phyloP scores from a whole-genome alignment of 2,888 invertebrate genomes.

The Cynaeus angustus region DNA sequence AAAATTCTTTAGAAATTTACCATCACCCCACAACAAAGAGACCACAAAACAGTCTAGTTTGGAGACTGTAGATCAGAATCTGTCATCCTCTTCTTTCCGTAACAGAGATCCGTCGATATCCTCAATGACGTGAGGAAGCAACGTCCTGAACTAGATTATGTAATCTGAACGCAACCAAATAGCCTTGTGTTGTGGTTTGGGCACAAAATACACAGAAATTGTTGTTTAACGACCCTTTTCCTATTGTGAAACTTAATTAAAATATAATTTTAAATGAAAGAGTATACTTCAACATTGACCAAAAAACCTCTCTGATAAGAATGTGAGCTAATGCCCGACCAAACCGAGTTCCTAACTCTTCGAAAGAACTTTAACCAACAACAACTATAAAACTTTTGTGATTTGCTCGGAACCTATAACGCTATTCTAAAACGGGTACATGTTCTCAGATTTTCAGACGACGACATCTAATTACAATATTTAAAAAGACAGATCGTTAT shows the following conservation, averaged over 20 bases:
- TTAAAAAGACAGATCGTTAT: too few species aligned
- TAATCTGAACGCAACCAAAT: constrained; percentile 26
- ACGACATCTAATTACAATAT: background rate
- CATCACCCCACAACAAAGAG: constrained; percentile 48
- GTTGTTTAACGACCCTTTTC: constrained; percentile 35
- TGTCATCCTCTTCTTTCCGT: constrained; percentile 25
- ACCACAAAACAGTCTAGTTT: constrained; percentile 44
- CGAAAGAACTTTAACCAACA: constrained; percentile 61
- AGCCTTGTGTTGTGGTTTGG: constrained; percentile 33
- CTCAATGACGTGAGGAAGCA: constrained; percentile 19
- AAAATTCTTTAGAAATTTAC: constrained; percentile 45
- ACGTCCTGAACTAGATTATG: constrained; percentile 16
- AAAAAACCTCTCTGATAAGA: constrained; percentile 54
- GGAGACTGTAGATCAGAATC: constrained; percentile 27
- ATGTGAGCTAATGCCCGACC: constrained; percentile 54
- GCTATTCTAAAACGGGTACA: constrained; percentile 49
- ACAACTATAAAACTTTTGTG: constrained; percentile 63
- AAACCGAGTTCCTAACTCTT: constrained; percentile 55
- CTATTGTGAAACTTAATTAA: constrained; percentile 33
- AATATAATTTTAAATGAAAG: constrained; percentile 31
- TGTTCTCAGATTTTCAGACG: background rate
- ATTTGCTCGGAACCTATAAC: constrained; percentile 56
- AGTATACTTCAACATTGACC: constrained; percentile 1
- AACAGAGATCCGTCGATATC: constrained; percentile 11
- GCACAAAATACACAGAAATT: constrained; percentile 40